A percentile compares a stretch with the other conserved stretches of the same genome.
Conservation (phyloP, 1,140 invertebrate species). For the Brachionus sp. region DNA sequence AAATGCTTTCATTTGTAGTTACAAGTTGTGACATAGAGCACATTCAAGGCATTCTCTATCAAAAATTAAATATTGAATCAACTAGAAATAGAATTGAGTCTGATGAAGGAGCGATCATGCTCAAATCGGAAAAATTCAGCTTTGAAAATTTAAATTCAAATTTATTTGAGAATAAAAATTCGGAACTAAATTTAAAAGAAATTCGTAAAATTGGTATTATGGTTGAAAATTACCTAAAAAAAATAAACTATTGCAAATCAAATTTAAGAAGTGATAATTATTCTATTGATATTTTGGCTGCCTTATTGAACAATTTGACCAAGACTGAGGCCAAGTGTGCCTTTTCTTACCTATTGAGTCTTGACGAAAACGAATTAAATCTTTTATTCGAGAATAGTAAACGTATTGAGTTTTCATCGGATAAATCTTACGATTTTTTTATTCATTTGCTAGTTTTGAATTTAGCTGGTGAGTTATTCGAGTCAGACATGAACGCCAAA, state of each 20-base stretch:
- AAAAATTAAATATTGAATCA: slow-evolving; percentile 22
- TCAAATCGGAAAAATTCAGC: neutral
- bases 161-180: neutral
- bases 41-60: neutral
- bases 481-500: neutral
- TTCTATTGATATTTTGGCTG: neutral
- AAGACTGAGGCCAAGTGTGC: neutral
- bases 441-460: neutral
- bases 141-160: neutral
- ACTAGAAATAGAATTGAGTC: neutral
- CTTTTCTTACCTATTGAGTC: neutral
- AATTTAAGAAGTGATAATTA: neutral
- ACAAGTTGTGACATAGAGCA: neutral
- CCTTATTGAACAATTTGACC: neutral
- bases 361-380: neutral
- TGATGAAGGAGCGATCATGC: neutral
- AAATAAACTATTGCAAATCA: neutral
- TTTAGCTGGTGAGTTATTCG: neutral
- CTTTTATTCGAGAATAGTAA: neutral
- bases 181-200: neutral
- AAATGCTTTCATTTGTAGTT: neutral
- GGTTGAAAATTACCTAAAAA: neutral
- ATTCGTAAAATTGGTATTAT: neutral
- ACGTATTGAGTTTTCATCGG: neutral
- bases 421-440: slow-evolving; percentile 28